Percentiles rank a stretch among this genome's conserved stretches.
phyloP scores from a whole-genome alignment of 1,140 invertebrate genomes.

The Bactericera cockerelli region DNA sequence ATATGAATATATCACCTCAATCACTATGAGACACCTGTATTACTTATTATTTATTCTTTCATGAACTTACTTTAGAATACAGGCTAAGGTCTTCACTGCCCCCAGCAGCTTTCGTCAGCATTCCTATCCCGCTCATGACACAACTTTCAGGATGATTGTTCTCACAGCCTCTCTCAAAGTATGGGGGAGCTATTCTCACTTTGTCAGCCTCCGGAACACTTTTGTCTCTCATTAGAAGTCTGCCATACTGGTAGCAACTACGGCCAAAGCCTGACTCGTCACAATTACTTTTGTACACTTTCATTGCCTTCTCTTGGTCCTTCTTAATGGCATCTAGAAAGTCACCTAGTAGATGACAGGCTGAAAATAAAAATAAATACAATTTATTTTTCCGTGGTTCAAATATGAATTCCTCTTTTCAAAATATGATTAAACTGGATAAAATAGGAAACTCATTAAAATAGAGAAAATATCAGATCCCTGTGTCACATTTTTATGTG shows the following conservation, averaged over 20 bases:
- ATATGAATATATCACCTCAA: no score
- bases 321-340: conserved; percentile 67
- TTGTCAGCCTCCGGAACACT: conserved; percentile 26
- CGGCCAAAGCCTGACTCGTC: conserved; percentile 59
- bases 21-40: no score
- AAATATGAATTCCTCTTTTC: no score
- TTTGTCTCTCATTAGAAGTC: conserved; percentile 45
- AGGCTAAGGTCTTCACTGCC: conserved; percentile 7
- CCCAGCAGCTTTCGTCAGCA: conserved; percentile 23
- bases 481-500: no score
- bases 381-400: no score
- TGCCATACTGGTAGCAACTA: conserved; percentile 74
- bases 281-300: conserved; percentile 70
- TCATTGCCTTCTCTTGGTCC: conserved; percentile 57
- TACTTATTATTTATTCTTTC: no score
- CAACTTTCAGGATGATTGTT: conserved; percentile 21
- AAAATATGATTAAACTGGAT: no score
- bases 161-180: conserved; percentile 8
- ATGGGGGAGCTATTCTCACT: background rate
- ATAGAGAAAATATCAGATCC: no score
- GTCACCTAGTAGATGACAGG: conserved; percentile 80
- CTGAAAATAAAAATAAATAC: conserved; percentile 34
- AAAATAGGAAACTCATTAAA: no score
- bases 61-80: background rate
- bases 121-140: background rate